Evolutionary conservation across 2,797 vertebrate genomes (phyloP), one percentile per base, ranked within the genome.

Genomic region (Darevskia mixta): DNA sequence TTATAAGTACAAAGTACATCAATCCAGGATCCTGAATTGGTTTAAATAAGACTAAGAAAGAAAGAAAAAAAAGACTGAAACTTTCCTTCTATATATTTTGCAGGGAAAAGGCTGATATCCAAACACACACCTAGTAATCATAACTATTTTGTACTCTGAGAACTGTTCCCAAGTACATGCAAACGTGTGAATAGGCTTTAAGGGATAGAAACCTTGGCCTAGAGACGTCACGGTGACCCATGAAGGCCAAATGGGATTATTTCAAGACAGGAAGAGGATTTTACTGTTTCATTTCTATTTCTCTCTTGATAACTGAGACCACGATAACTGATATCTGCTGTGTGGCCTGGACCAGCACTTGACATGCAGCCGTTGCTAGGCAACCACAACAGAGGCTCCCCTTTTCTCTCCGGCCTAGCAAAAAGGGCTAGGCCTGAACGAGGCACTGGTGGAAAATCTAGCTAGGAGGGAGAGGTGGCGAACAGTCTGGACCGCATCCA

Each of bases 231-330:
- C 6, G 18, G 41, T 9, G 66, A 55, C n/a, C 67, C 4, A 11
- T n/a, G n/a, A 29, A 81, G 81, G 7, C 72, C 15, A 38, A 38
- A 75, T 75, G 18, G 73, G 38, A 76, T 45, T 45, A 29, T 75
- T 38, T 75, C 35, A 20, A 67, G 25, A 7, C 73, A 25, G 77
- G 66, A 41, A 71, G 49, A 55, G 25, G 29, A n/a, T n/a, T 80
- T 79, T 38, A 35, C 49, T 72, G 9, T 86, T 79, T 55, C 43
- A 29, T 73, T 87, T 80, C 55, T 86, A 41, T 81, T 87, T 55
- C 6, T 58, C 79, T 61, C 67, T 87, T 64, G 25, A 64, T 45
- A 81, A 82, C 32, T 71, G 82, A 73, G 38, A 64, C 20, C 38
- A 64, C 38, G 29, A 43, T n/a, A 43, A 82, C 38, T 10, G 67